Base-by-base conservation (phyloP, 2,113 vertebrate genomes). In the Crotalus viridis region DNA sequence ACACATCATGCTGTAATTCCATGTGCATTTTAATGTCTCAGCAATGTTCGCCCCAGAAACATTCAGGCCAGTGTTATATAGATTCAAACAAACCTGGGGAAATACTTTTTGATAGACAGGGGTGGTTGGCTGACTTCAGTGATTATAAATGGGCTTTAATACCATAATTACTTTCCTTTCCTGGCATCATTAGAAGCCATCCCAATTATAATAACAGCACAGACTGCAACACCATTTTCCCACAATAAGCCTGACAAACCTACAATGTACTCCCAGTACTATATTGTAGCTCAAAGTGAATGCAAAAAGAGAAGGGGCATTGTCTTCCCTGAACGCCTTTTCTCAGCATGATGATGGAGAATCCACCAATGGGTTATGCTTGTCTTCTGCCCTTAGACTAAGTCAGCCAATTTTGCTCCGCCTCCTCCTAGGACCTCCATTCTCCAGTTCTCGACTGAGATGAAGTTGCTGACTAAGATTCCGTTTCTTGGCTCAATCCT, bases 61-160 rank as follows among this genome's bases (percentile, higher is more conserved):
- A 69, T 33, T 51, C 28, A 69, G 28, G 46, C 46, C 51, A 26
- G 17, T 3, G 2, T 26, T 7, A 86, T 52, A 88, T 7, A 46
- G 1, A 51, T 95, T 91, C 94, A 88, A 52, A 2, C 3, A 0
- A 90, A 93, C 85, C 86, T 57, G n/a, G 88, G 91, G 85, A 74
- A 94, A 91, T 81, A 86, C 33, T 21, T 81, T 81, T 81, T 43
- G 74, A 81, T 21, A 17, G 74, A 81, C 1, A 7, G 74, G n/a
- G 17, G 7, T 19, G 6, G 6, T 43, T 81, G 74, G 74, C 21
- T 81, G 74, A 33, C 19, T 81, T 81, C 74, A 81, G 74, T 81
- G 17, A 43, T 81, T 81, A 81, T 43, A 81, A 81, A 21, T 39
- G 15, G 74, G 17, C 17, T 43, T 81, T 43, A 81, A 51, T 43